Base-by-base conservation (phyloP, 2,888 invertebrate genomes). In the Cryptocephalus primarius region DNA sequence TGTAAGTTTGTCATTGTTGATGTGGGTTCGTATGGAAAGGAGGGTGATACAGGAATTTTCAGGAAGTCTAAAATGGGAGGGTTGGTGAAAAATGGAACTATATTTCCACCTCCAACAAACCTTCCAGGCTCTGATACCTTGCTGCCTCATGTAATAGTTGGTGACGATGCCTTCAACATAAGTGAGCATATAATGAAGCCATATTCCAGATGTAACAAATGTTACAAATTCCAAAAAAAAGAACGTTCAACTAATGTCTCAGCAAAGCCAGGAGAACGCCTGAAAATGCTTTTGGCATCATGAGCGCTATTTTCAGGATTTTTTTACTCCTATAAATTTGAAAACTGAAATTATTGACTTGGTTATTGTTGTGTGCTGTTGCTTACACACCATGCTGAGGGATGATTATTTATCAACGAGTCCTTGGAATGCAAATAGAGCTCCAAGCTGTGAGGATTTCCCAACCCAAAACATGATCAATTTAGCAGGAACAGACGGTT, bases 11-110 rank as follows among this genome's bases (percentile, higher is more conserved):
- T 41, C 13, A 4, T 11, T 41, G 6, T 41, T 2, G 41, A 41
- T 41, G 31, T 41, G 8, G 41, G 41, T 1, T 41, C 41, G 2
- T 41, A 41, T 31, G 41, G 41, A 9, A 41, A 13, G 6, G 41
- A 41, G 8, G 41, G 41, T 14, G 41, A 41, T 14, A n/a, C 41
- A 8, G 41, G 41, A 41, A 41, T 41, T 14, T 41, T 41, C 3
- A 14, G 13, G 2, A 8, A 14, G 11, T 41, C 41, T 31, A 6
- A 8, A 14, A 8, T 41, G 41, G 41, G 41, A 10, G 2, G 11
- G 6, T 1, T 13, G 14, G 2, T 41, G 1, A 3, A 11, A 8
- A 41, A 41, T 31, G 41, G 41, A 41, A 12, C 22, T 2, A 3
- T 41, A 14, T 14, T 41, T 41, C 41, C 41, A 9, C 41, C 41